phyloP scores from a whole-genome alignment of 2,888 invertebrate species.

The Drosophila monieri region DNA sequence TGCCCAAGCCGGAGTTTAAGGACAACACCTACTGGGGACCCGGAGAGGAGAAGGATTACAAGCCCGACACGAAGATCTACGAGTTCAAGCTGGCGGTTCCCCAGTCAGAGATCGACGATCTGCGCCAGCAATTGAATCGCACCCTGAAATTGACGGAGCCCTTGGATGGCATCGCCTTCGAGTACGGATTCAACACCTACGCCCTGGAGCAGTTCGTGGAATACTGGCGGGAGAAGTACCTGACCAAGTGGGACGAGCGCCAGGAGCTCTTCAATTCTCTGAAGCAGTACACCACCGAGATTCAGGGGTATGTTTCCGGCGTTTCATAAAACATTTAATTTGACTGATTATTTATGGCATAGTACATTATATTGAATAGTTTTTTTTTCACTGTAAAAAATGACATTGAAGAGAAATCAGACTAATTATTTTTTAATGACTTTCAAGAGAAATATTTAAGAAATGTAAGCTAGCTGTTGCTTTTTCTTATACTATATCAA shows the following conservation, averaged over 20 bases:
- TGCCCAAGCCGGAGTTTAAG: constrained; percentile 78
- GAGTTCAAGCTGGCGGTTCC: constrained; percentile 69
- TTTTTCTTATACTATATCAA: no score
- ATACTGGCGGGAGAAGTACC: constrained; percentile 92
- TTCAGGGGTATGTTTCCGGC: constrained; percentile 85
- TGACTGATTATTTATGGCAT: no score
- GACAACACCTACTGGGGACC: constrained; percentile 83
- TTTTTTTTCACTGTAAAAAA: no score
- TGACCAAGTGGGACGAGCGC: constrained; percentile 87
- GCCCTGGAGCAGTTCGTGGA: constrained; percentile 88
- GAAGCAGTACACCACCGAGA: constrained; percentile 90
- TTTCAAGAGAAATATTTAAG: background rate
- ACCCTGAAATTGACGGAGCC: constrained; percentile 85
- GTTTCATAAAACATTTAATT: no score
- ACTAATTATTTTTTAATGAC: background rate
- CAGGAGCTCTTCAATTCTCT: constrained; percentile 89
- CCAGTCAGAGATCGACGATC: constrained; percentile 84
- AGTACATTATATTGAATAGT: no score
- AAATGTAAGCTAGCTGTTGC: no score
- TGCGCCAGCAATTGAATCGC: constrained; percentile 86
- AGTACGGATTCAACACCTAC: constrained; percentile 92
- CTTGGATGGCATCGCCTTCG: constrained; percentile 88
- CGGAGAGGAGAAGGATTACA: constrained; percentile 72
- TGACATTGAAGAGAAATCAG: background rate
- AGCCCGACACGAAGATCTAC: constrained; percentile 74